Base-by-base conservation (phyloP, 2,113 vertebrate genomes). In the Epinephelus lanceolatus region DNA sequence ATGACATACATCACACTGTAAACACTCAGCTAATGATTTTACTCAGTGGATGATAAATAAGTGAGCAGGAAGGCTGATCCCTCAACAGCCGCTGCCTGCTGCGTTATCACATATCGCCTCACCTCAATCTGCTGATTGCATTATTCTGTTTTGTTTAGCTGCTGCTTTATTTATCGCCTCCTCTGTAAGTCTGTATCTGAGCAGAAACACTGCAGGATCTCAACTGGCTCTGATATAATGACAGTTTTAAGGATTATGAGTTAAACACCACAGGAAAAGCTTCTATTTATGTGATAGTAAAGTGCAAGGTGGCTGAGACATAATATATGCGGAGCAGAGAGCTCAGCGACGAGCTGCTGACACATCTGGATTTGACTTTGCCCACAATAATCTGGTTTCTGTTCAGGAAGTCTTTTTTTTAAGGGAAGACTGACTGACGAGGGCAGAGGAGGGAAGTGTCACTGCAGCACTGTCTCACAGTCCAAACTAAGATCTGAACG, bases 21-120 rank as follows among this genome's bases (percentile, higher is more conserved):
- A 86, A 83, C 37, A 66, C 63, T 55, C 40, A 49, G 71, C 59
- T 84, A 77, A 86, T 80, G 71, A 78, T 84, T 85, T 88, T 68
- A 78, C 69, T 65, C 63, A 25, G 65, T 3, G 55, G 52, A 52
- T 56, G 59, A 62, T 70, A 56, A 75, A 68, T 65, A 49, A 83
- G 0, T 69, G 57, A 78, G 45, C 53, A 42, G 40, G 57, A 59
- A 37, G 49, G 49, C 73, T 9, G 71, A 15, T 55, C 53, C 12
- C 14, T 23, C 1, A 45, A 10, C 63, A 57, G 52, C 69, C 45
- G 68, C 70, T 6, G 40, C 65, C 14, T 14, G 55, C 61, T 47
- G 72, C 30, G 47, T 47, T 49, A 47, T 72, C 62, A 69, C 19
- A 59, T 66, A 65, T 71, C 42, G 51, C 13, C 76, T 78, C 52